Conservation (phyloP, 2,113 vertebrate genomes). For the Chunga burmeisteri region DNA sequence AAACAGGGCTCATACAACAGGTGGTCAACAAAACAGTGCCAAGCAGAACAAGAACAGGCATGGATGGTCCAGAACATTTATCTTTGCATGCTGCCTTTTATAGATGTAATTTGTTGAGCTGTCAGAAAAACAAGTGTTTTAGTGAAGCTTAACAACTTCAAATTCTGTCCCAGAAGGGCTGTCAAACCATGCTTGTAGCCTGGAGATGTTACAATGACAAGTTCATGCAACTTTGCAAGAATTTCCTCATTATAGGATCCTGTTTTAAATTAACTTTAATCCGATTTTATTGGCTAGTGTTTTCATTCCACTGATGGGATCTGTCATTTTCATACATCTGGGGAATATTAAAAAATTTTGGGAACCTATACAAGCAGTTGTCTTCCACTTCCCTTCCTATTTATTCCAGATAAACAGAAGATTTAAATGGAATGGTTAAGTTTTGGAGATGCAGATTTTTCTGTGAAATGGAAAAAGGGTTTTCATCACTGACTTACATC, state of each 20-base stretch:
- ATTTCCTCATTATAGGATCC: conserved; percentile 60
- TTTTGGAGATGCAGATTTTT: neutral
- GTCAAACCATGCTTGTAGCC: conserved; percentile 7
- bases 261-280: conserved; percentile 64
- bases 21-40: neutral
- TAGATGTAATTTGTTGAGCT: neutral
- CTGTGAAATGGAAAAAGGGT: neutral
- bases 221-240: conserved; percentile 49
- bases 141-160: neutral
- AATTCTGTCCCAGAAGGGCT: conserved; percentile 28
- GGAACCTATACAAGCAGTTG: neutral
- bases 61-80: neutral
- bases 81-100: neutral
- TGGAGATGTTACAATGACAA: conserved; percentile 47
- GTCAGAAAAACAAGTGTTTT: conserved; percentile 18
- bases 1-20: neutral
- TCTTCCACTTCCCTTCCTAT: neutral
- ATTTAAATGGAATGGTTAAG: neutral
- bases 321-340: conserved; percentile 5
- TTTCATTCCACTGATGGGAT: conserved; percentile 42
- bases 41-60: neutral
- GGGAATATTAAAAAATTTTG: neutral
- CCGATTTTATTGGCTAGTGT: conserved; percentile 3
- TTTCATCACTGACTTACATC: neutral
- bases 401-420: neutral